Percentiles rank a stretch among this genome's conserved stretches.
Conservation (phyloP, 2,797 vertebrate genomes). For the Gorsachius magnificus region DNA sequence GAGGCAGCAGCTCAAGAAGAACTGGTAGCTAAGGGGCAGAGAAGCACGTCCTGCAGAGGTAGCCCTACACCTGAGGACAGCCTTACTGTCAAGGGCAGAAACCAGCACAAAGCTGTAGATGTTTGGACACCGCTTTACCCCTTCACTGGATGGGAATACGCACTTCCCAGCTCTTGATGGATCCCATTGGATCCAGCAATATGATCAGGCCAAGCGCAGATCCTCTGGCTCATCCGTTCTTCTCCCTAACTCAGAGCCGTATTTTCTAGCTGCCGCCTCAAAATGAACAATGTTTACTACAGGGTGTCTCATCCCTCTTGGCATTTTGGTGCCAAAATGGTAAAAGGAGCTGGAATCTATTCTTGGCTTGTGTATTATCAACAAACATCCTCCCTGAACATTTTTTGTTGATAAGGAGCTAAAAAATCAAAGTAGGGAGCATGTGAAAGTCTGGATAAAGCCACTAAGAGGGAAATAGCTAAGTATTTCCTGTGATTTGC, state of each 20-base stretch:
- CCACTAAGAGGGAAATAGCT: background rate
- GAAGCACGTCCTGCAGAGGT: background rate
- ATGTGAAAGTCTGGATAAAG: background rate
- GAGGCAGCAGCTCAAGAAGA: background rate
- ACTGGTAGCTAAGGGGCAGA: background rate
- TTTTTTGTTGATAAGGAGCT: background rate
- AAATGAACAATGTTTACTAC: constrained; percentile 33
- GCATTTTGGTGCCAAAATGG: constrained; percentile 26
- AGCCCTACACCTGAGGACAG: background rate
- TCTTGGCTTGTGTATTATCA: constrained; percentile 16
- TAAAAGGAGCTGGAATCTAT: constrained; percentile 23
- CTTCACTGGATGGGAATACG: background rate
- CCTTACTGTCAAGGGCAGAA: background rate
- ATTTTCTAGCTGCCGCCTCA: background rate
- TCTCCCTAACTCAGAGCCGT: background rate
- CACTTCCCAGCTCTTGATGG: background rate
- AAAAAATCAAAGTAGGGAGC: constrained; percentile 2
- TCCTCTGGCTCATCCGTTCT: background rate
- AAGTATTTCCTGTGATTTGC: background rate
- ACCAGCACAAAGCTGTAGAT: background rate
- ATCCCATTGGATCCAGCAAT: background rate
- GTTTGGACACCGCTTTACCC: background rate
- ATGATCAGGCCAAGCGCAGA: background rate
- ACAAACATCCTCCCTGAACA: background rate
- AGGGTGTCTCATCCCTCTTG: background rate